Evolutionary conservation across 2,888 invertebrate genomes (phyloP).

Genomic region (Thumatha senex): DNA sequence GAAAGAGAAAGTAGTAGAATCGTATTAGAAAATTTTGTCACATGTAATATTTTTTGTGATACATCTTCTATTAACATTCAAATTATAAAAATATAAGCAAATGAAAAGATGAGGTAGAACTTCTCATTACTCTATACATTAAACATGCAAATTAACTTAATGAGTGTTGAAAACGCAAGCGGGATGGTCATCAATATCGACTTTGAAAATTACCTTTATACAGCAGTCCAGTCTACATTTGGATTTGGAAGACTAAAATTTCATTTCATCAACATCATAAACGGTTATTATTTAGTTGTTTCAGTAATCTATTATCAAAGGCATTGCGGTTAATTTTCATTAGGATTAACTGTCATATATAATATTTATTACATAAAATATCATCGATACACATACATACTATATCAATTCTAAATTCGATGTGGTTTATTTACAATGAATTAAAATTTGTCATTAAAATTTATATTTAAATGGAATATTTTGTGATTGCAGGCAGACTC

Average conservation of each 20-base stretch:
- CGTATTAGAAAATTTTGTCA: no score
- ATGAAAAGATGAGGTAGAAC: background rate
- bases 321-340: slow-evolving; percentile 21
- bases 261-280: slow-evolving; percentile 25
- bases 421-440: slow-evolving; percentile 37
- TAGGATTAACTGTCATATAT: slow-evolving; percentile 7
- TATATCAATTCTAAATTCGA: slow-evolving; percentile 36
- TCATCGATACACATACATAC: slow-evolving; percentile 4
- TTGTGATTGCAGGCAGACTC: slow-evolving; percentile 37
- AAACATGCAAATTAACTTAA: background rate
- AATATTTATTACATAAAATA: slow-evolving; percentile 6
- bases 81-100: background rate
- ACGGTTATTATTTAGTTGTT: slow-evolving; percentile 22
- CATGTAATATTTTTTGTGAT: background rate
- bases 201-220: slow-evolving; percentile 2
- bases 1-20: no score
- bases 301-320: slow-evolving; percentile 20
- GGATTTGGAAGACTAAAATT: slow-evolving; percentile 45
- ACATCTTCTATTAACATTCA: background rate
- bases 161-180: background rate
- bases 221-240: slow-evolving; percentile 22
- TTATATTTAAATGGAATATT: slow-evolving; percentile 30
- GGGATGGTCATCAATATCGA: background rate
- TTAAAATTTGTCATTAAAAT: slow-evolving; percentile 14
- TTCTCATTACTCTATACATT: background rate